Base-by-base conservation (phyloP, 2,797 vertebrate species). In the Argya squamiceps region DNA sequence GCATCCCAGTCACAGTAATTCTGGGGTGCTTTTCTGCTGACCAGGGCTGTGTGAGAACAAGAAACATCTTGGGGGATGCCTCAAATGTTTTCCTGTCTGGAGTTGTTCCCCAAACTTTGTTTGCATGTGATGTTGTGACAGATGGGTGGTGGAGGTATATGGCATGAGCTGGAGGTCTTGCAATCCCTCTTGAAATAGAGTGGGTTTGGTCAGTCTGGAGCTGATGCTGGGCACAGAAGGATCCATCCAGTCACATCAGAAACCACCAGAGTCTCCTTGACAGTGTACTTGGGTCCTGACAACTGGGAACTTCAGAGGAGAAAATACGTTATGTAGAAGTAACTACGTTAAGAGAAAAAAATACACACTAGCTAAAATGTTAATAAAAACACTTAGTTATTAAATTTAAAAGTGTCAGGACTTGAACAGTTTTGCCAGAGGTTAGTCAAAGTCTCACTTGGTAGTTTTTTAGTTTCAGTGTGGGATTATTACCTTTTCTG, bases 91-190 rank as follows among this genome's bases (percentile, higher is more conserved):
- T 71, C 9, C 2, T 50, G 1, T 18, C 11, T 60, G 41, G 46
- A 74, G 34, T 19, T 67, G 10, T 70, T 95, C 47, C 37, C 16
- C 49, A 4, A 3, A 34, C 1, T 43, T 39, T 2, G 1, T 77
- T 52, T 60, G 32, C 0, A 0, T 7, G 0, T 34, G 29, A 9
- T 44, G 14, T 9, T 64, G 17, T 69, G 71, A 24, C 21, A 70
- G 39, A 6, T 43, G 1, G 1, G 12, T 47, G 70, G 6, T 69
- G 49, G 34, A 44, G 24, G 12, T 58, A 4, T 18, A 17, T 32
- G 46, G 24, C 26, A 80, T 74, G 44, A 80, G 52, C 15, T 12
- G 4, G 69, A 59, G 63, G 22, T 62, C 10, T 6, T 11, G 9
- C n/a, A 79, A 30, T 15, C 22, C 55, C 13, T 81, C 26, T 43